Evolutionary conservation across 1,140 invertebrate species (phyloP).

Genomic region (Pseudomyrmex gracilis): DNA sequence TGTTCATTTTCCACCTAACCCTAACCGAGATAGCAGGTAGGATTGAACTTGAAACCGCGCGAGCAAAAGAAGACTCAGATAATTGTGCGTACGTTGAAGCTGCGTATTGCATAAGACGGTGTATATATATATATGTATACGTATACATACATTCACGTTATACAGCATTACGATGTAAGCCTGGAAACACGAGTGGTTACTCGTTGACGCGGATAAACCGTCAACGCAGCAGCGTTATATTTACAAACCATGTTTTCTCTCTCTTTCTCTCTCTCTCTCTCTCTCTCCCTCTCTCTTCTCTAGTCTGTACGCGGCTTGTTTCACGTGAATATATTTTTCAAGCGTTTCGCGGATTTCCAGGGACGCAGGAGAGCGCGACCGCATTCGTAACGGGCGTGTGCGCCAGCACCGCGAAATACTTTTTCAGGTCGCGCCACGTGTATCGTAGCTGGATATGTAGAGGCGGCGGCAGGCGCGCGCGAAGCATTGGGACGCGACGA

Average conservation of each 20-base stretch:
- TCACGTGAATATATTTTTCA: slow-evolving; percentile 57
- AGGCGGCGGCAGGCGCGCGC: not conserved
- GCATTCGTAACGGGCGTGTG: not conserved
- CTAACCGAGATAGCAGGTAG: slow-evolving; percentile 65
- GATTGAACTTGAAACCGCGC: slow-evolving; percentile 4
- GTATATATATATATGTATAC: slow-evolving; percentile 59
- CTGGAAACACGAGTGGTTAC: slow-evolving; percentile 66
- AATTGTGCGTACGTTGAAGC: not conserved
- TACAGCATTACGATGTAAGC: slow-evolving; percentile 65
- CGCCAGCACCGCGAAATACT: slow-evolving; percentile 24
- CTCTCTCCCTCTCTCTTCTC: not conserved
- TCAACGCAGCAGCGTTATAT: slow-evolving; percentile 67
- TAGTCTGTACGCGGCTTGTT: slow-evolving; percentile 22
- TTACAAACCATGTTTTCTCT: slow-evolving; percentile 51
- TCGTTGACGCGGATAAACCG: slow-evolving; percentile 74
- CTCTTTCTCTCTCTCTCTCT: not conserved
- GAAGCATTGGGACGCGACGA: not conserved
- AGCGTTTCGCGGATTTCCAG: not conserved
- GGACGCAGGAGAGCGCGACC: slow-evolving; percentile 6
- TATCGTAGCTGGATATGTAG: slow-evolving; percentile 31
- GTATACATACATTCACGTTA: slow-evolving; percentile 66
- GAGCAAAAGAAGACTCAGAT: not conserved
- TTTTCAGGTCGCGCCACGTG: slow-evolving; percentile 55
- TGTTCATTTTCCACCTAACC: slow-evolving; percentile 58
- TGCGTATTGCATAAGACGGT: slow-evolving; percentile 16